Evolutionary conservation across 2,888 invertebrate species (phyloP), one percentile per base, ranked within the genome.

Genomic region (Meiosimyza decipiens): DNA sequence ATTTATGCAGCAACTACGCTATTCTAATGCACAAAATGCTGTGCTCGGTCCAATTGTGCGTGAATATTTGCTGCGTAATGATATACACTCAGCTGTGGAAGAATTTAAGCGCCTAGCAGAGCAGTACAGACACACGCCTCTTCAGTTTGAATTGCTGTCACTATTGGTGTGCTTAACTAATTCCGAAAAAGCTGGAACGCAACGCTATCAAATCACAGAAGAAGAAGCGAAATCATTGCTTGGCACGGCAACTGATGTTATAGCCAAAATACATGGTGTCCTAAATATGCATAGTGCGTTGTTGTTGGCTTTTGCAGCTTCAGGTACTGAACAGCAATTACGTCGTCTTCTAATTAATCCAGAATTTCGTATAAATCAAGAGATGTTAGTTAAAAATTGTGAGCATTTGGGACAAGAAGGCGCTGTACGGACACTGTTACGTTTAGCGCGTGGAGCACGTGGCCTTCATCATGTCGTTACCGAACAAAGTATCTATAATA

Each of bases 81-180:
- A 89, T 60, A 68, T 85, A 7, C 71, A 75, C 6, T 75, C 76
- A 33, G 91, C 92, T 0, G 89, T 91, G 0, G 81, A 88, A n/a
- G 89, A 89, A 73, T 92, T 90, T 79, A 82, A 84, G 18, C 80
- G 86, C 1, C 82, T 90, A 68, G 88, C 89, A 0, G 81, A 86
- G 1, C 87, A 88, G 59, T 90, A 91, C 80, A 89, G 88, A 68
- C 90, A 89, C 77, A 91, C 92, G 0, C 93, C 93, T 0, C 82
- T 92, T 12, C 91, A 91, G 79, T 90, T 91, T 76, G 92, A 92
- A 83, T 76, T 93, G 1, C 80, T 92, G 5, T 83, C 83, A n/a
- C 79, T 83, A 67, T 74, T 89, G 54, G 81, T 88, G 54, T 83
- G 84, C 57, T 64, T 86, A 2, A 81, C 82, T 71, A 87, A 60